Percentiles rank a stretch among this genome's conserved stretches.
Conservation (phyloP, 2,888 invertebrate genomes). For the Drosophila falleni region DNA sequence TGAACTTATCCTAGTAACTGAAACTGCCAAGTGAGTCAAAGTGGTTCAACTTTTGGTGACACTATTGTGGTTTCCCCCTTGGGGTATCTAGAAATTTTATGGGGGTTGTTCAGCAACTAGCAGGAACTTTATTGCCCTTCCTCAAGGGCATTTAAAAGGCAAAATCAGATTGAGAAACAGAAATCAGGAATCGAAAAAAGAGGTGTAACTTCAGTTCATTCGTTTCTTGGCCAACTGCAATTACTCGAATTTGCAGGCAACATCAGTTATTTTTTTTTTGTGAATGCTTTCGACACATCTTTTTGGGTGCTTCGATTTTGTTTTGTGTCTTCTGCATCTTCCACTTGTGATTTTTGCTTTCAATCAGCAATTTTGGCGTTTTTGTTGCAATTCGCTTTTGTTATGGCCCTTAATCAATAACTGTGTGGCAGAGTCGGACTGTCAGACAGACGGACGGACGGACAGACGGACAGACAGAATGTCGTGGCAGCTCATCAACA, state of each 20-base stretch:
- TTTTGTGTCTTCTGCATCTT: not conserved
- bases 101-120: slow-evolving; percentile 2
- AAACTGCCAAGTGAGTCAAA: slow-evolving; percentile 9
- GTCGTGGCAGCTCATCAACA: slow-evolving; percentile 75
- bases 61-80: slow-evolving; percentile 16
- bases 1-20: not conserved
- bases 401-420: slow-evolving; percentile 79
- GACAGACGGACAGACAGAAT: slow-evolving; percentile 10
- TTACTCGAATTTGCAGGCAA: slow-evolving; percentile 60
- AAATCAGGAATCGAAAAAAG: slow-evolving; percentile 4
- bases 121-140: slow-evolving; percentile 23
- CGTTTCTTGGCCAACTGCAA: slow-evolving; percentile 65
- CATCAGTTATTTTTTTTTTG: slow-evolving; percentile 50
- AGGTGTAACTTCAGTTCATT: slow-evolving; percentile 20
- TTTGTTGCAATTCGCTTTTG: slow-evolving; percentile 42
- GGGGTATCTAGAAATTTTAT: slow-evolving; percentile 1
- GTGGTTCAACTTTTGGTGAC: slow-evolving; percentile 6
- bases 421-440: slow-evolving; percentile 37
- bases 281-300: slow-evolving; percentile 42
- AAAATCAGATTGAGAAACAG: slow-evolving; percentile 22
- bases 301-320: slow-evolving; percentile 13
- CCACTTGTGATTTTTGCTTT: slow-evolving; percentile 54
- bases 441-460: slow-evolving; percentile 1
- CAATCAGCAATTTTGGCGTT: slow-evolving; percentile 68
- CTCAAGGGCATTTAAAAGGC: slow-evolving; percentile 42